phyloP scores from a whole-genome alignment of 2,797 vertebrate species.

The Sebastolobus alascanus region DNA sequence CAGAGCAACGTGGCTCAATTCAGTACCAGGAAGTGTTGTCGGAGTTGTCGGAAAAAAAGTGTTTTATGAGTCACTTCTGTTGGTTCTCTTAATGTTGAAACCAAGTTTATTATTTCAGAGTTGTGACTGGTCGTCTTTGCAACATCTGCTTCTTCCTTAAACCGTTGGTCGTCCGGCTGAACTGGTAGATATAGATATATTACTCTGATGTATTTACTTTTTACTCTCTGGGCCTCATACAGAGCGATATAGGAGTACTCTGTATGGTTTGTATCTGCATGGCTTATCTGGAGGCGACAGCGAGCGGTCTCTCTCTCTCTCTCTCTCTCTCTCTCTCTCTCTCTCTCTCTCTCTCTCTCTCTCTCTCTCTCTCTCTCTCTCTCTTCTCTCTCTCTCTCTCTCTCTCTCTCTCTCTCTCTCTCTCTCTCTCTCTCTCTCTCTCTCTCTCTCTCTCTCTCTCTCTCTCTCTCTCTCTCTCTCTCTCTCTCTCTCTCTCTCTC shows the following conservation, averaged over 20 bases:
- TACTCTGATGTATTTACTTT: conserved; percentile 65
- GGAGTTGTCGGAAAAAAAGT: conserved; percentile 4
- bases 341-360: conserved; percentile 34
- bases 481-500: conserved; percentile 33
- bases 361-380: conserved; percentile 36
- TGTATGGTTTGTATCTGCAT: conserved; percentile 77
- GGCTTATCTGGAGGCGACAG: conserved; percentile 71
- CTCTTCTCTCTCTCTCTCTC: conserved; percentile 30
- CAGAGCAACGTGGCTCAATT: conserved; percentile 14
- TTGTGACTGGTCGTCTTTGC: conserved; percentile 44
- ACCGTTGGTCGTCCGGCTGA: conserved; percentile 37
- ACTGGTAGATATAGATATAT: conserved; percentile 53
- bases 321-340: conserved; percentile 30
- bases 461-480: conserved; percentile 39
- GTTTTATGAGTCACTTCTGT: conserved; percentile 21
- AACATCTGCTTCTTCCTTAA: conserved; percentile 50
- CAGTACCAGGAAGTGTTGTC: conserved; percentile 57
- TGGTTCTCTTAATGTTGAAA: conserved; percentile 12
- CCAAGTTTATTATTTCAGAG: conserved; percentile 16
- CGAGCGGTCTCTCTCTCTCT: conserved; percentile 33
- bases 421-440: conserved; percentile 34
- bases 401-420: conserved; percentile 18
- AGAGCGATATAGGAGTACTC: conserved; percentile 59
- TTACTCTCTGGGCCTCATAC: conserved; percentile 50
- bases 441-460: conserved; percentile 36